Evolutionary conservation across 92 coral and sea anemone genomes (phyloP).

Genomic region (Epizoanthus rinbou): DNA sequence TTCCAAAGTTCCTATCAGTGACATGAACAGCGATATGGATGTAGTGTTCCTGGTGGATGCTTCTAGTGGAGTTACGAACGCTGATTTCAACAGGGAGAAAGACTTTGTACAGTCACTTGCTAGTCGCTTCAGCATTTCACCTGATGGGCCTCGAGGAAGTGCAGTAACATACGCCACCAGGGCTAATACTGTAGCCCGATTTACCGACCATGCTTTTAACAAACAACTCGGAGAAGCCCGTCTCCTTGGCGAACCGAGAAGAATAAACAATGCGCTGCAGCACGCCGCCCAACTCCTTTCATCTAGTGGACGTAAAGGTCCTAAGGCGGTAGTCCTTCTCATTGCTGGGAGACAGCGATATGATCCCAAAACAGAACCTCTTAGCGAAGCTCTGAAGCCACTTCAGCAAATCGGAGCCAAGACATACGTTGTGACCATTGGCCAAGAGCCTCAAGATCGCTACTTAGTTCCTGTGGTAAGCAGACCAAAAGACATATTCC

Average conservation of each 20-base stretch:
- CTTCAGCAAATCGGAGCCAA: conserved; percentile 49
- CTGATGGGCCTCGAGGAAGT: conserved; percentile 45
- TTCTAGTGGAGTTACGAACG: conserved; percentile 42
- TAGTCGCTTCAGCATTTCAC: conserved; percentile 37
- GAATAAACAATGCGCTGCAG: conserved; percentile 40
- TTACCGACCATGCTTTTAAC: conserved; percentile 38
- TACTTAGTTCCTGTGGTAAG: conserved; percentile 43
- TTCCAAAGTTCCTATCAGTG: conserved; percentile 16
- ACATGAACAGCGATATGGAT: conserved; percentile 25
- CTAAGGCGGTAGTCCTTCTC: conserved; percentile 46
- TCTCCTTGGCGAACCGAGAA: conserved; percentile 42
- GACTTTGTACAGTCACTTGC: conserved; percentile 46
- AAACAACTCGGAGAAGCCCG: conserved; percentile 29
- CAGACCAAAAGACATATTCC: conserved; percentile 62
- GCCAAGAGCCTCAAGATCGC: conserved; percentile 9
- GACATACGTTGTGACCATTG: conserved; percentile 52
- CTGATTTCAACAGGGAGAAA: conserved; percentile 44
- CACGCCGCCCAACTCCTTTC: conserved; percentile 28
- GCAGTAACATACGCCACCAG: conserved; percentile 49
- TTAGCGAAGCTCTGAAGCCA: conserved; percentile 30
- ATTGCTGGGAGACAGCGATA: conserved; percentile 44
- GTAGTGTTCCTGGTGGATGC: conserved; percentile 51
- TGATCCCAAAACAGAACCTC: conserved; percentile 34
- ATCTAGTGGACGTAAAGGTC: conserved; percentile 25
- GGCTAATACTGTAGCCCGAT: conserved; percentile 20